Percentiles rank a stretch among this genome's conserved stretches.
Conservation (phyloP, 2,113 vertebrate species). For the Turdus rufiventris region DNA sequence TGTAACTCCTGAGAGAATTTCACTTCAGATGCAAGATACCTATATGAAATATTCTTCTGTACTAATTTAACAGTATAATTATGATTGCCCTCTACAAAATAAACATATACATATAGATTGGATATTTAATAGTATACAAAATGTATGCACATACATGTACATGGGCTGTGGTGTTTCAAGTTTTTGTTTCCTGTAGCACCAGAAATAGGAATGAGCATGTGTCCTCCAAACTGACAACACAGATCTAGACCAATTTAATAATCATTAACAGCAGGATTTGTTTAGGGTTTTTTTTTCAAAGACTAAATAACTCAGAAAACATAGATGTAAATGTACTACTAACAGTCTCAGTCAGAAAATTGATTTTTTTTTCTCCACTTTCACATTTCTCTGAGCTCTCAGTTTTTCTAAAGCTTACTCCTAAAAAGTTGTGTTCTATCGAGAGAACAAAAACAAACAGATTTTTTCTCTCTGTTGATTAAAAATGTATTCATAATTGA, state of each 20-base stretch:
- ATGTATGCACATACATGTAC: neutral
- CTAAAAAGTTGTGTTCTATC: neutral
- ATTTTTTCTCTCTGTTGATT: neutral
- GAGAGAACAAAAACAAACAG: neutral
- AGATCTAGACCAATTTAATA: neutral
- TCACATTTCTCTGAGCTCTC: neutral
- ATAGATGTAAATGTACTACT: neutral
- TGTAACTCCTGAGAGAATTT: neutral
- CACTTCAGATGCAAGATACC: neutral
- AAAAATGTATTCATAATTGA: neutral
- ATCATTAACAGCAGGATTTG: neutral
- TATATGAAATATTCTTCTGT: neutral
- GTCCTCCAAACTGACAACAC: neutral
- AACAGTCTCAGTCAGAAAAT: neutral
- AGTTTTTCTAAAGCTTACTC: neutral
- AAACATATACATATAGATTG: fast-evolving
- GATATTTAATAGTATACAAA: neutral
- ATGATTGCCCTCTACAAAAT: neutral
- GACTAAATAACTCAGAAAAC: neutral
- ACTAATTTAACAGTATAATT: neutral
- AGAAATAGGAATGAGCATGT: neutral
- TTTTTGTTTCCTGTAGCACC: neutral
- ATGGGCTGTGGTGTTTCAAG: neutral
- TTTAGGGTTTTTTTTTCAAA: neutral
- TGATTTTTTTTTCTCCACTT: neutral